Evolutionary conservation across 2,113 vertebrate species (phyloP).

Genomic region (Tupaia chinensis): DNA sequence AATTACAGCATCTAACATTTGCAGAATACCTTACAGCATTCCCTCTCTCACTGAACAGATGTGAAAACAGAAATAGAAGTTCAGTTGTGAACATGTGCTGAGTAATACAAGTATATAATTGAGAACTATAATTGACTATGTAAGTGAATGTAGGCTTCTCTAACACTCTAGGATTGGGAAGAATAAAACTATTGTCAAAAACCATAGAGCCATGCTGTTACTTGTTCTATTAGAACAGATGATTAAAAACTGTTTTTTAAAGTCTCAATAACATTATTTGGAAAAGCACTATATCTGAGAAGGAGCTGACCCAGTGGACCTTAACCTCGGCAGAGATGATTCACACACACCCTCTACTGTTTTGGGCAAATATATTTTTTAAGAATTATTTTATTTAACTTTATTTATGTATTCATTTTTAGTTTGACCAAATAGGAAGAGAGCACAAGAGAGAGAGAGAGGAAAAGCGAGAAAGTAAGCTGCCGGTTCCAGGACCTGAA

Average conservation of each 20-base stretch:
- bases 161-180: not conserved
- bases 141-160: constrained; percentile 19
- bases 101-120: constrained; percentile 26
- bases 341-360: not conserved
- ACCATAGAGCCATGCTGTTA: not conserved
- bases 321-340: not conserved
- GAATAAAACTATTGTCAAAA: constrained; percentile 7
- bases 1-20: constrained; percentile 50
- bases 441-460: too few species aligned
- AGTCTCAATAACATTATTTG: not conserved
- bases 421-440: too few species aligned
- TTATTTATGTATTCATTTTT: too few species aligned
- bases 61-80: constrained; percentile 42
- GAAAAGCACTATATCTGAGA: not conserved
- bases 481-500: too few species aligned
- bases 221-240: not conserved
- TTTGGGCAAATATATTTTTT: not conserved
- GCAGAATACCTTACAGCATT: constrained; percentile 22
- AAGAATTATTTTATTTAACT: too few species aligned
- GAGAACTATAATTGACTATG: not conserved
- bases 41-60: constrained; percentile 37
- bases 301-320: not conserved
- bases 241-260: constrained; percentile 13
- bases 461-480: too few species aligned
- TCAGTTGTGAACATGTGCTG: constrained; percentile 8